These are phyloP conservation scores for Enteromius treurensis DNA, from an alignment of 2,797 vertebrate species.

Conservation along the genomic window DNA sequence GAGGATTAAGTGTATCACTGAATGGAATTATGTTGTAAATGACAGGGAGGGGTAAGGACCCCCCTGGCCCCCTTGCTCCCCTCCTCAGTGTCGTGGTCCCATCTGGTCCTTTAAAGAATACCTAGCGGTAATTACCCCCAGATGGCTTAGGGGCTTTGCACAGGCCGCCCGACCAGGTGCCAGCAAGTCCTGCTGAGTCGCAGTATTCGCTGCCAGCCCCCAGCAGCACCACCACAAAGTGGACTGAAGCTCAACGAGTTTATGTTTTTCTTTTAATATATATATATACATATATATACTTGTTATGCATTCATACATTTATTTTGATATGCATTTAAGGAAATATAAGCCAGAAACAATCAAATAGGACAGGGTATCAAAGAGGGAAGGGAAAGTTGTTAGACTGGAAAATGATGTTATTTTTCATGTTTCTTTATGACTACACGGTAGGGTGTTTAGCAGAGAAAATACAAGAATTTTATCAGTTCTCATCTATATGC, in stretches of 20 bases:
- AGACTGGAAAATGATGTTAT: conserved; percentile 59
- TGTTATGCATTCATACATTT: conserved; percentile 63
- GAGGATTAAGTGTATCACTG: conserved; percentile 99
- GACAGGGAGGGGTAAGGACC: conserved; percentile 82
- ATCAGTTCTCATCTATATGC: neutral
- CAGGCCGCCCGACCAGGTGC: conserved; percentile 95
- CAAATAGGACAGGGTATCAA: neutral
- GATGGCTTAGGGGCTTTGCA: conserved; percentile 90
- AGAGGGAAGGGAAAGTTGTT: conserved; percentile 49
- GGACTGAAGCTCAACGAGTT: conserved; percentile 86
- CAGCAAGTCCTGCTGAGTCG: conserved; percentile 90
- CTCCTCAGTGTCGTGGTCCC: conserved; percentile 87
- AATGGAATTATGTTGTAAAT: conserved; percentile 99
- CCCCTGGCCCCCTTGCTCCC: conserved; percentile 46
- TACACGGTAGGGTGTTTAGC: neutral
- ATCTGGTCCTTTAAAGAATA: conserved; percentile 99
- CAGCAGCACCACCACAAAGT: conserved; percentile 82
- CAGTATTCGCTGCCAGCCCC: conserved; percentile 86
- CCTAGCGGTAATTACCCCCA: conserved; percentile 99
- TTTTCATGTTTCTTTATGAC: neutral
- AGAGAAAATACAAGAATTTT: neutral
- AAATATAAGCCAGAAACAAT: conserved; percentile 75
- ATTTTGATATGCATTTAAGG: conserved; percentile 82
- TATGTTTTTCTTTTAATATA: conserved; percentile 71
- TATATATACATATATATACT: neutral